Percentiles rank a stretch among this genome's conserved stretches.
These are phyloP conservation scores for Acyrthosiphon pisum DNA, from an alignment of 1,140 invertebrate genomes.

Conservation along the genomic window DNA sequence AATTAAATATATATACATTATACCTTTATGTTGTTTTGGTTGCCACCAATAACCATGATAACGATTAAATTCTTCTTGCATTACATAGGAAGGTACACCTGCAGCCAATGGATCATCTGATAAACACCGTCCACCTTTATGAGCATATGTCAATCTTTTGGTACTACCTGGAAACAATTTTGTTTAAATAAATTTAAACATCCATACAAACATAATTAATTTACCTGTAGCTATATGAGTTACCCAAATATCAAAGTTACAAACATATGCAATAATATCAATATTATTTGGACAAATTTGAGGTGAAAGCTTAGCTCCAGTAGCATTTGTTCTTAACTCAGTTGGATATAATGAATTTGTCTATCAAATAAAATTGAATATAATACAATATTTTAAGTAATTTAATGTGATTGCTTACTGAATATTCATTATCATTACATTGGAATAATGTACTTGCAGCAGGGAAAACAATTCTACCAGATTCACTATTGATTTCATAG, in stretches of 20 bases:
- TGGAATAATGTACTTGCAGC: conserved; percentile 84
- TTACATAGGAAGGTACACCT: conserved; percentile 94
- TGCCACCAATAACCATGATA: conserved; percentile 99
- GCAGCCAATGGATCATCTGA: conserved; percentile 86
- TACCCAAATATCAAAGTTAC: conserved; percentile 89
- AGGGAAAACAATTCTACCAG: conserved; percentile 88
- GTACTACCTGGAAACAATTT: conserved; percentile 63
- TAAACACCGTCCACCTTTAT: conserved; percentile 76
- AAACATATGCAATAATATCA: conserved; percentile 88
- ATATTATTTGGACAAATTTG: conserved; percentile 90
- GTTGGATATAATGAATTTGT: conserved; percentile 74
- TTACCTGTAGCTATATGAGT: conserved; percentile 77
- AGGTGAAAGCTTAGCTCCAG: conserved; percentile 80
- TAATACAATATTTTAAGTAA: neutral
- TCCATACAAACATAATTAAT: neutral
- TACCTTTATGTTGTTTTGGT: conserved; percentile 72
- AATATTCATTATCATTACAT: conserved; percentile 76
- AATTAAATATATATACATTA: too few species aligned
- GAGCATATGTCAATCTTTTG: conserved; percentile 79
- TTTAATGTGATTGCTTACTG: conserved; percentile 65
- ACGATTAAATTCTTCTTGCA: conserved; percentile 97
- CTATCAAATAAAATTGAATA: conserved; percentile 64
- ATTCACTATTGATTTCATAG: conserved; percentile 83
- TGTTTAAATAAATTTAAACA: neutral
- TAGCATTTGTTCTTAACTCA: conserved; percentile 72